phyloP scores from a whole-genome alignment of 2,113 vertebrate species.

The Serilophus lunatus region DNA sequence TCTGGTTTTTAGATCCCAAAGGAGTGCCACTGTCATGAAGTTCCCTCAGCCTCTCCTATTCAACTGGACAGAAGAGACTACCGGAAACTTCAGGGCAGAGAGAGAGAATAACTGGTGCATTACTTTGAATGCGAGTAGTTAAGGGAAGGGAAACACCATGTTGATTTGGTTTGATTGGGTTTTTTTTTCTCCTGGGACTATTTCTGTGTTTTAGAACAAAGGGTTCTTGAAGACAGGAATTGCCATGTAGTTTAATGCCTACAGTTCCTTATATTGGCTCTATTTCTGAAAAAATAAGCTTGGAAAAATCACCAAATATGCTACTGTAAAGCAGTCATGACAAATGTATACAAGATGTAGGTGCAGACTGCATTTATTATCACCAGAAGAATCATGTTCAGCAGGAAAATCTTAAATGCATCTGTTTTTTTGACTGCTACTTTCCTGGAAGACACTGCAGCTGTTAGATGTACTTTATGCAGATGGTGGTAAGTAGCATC shows the following conservation, averaged over 20 bases:
- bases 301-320: background rate
- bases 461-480: background rate
- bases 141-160: background rate
- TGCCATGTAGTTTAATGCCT: background rate
- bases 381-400: background rate
- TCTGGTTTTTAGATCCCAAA: background rate
- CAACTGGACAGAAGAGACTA: background rate
- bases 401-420: background rate
- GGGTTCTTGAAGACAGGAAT: background rate
- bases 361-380: background rate
- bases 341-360: background rate
- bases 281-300: background rate
- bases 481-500: background rate
- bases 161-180: background rate
- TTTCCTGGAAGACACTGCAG: conserved; percentile 17
- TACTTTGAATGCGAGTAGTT: background rate
- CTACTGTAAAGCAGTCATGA: background rate
- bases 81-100: background rate
- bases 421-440: background rate
- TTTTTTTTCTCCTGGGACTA: background rate
- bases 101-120: background rate
- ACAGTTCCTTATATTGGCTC: background rate
- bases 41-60: background rate
- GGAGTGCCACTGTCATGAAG: background rate
- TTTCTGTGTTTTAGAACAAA: background rate